phyloP scores from a whole-genome alignment of 2,888 invertebrate species.

The Erebia aethiops region DNA sequence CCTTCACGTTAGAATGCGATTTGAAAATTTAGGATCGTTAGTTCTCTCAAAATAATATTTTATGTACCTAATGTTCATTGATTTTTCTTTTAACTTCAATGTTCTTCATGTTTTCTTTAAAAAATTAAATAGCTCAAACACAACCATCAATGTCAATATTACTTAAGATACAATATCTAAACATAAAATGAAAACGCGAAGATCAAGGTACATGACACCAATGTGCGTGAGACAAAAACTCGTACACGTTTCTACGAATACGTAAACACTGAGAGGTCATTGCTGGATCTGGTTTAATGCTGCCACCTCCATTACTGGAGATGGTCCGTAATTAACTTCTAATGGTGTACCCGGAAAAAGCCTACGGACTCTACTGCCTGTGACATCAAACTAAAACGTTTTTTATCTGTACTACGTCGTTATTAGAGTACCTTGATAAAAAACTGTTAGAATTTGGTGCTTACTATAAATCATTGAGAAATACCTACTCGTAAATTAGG shows the following conservation, averaged over 20 bases:
- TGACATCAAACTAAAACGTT: slow-evolving; percentile 24
- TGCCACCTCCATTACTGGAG: slow-evolving; percentile 40
- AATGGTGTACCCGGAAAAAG: slow-evolving; percentile 37
- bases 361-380: slow-evolving; percentile 24
- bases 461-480: not conserved
- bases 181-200: not conserved
- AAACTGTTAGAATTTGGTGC: not conserved
- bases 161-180: not conserved
- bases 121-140: no score
- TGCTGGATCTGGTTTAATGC: slow-evolving; percentile 43
- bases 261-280: slow-evolving; percentile 47
- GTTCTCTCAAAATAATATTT: no score
- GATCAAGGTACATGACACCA: slow-evolving; percentile 28
- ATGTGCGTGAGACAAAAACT: slow-evolving; percentile 56
- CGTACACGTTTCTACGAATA: slow-evolving; percentile 61
- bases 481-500: not conserved
- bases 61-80: no score
- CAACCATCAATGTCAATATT: not conserved
- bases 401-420: slow-evolving; percentile 12
- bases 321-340: slow-evolving; percentile 37
- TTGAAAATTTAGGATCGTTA: no score
- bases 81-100: no score
- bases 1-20: no score
- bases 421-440: not conserved
- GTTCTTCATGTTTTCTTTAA: no score